A percentile compares a stretch with the other conserved stretches of the same genome.
Conservation (phyloP, 2,888 invertebrate genomes). For the Rotaria sp. region DNA sequence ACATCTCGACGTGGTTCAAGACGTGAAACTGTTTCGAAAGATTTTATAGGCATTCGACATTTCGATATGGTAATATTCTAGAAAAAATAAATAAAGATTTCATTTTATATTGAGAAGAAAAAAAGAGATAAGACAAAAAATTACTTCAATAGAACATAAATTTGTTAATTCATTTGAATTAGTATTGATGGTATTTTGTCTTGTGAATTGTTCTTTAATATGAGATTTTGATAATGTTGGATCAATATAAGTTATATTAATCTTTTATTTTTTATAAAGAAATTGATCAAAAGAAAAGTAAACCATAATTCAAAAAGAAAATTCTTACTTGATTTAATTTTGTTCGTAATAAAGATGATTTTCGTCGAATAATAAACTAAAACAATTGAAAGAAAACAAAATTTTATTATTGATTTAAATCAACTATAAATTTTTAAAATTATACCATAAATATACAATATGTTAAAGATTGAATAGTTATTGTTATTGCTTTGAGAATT, state of each 20-base stretch:
- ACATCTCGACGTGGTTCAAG: slow-evolving; percentile 13
- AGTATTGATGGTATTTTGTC: neutral
- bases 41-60: neutral
- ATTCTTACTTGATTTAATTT: neutral
- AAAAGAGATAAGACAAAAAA: neutral
- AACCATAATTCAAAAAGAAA: neutral
- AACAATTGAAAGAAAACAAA: neutral
- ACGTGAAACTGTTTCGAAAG: neutral
- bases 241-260: neutral
- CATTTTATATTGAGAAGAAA: neutral
- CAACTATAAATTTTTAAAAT: neutral
- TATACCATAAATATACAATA: neutral
- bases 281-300: neutral
- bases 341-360: neutral
- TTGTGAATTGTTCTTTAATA: neutral
- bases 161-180: neutral
- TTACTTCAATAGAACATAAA: neutral
- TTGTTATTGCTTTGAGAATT: neutral
- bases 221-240: neutral
- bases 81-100: neutral
- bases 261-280: neutral
- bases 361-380: neutral
- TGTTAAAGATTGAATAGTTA: neutral
- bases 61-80: neutral
- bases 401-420: neutral